Conservation (phyloP, 2,113 vertebrate genomes). For the Salminus brasiliensis region DNA sequence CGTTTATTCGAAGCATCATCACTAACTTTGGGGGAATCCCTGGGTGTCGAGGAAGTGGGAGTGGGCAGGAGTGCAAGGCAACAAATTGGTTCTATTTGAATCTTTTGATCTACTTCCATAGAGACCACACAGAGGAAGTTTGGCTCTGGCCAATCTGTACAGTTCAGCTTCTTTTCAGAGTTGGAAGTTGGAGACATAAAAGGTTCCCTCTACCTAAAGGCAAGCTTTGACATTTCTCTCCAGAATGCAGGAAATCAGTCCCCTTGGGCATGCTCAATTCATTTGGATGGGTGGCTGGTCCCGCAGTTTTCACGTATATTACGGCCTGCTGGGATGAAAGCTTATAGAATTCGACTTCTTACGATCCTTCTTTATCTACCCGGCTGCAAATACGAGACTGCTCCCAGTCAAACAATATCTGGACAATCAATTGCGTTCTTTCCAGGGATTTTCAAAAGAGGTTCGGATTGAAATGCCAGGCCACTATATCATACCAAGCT, state of each 20-base stretch:
- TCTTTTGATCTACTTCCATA: not conserved
- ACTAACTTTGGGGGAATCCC: not conserved
- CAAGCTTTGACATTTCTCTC: conserved; percentile 53
- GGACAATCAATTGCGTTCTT: conserved; percentile 21
- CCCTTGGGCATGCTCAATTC: conserved; percentile 24
- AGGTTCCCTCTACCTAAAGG: conserved; percentile 54
- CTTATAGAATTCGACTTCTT: conserved; percentile 34
- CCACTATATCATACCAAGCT: conserved; percentile 14
- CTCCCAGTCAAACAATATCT: conserved; percentile 16
- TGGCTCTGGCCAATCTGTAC: not conserved
- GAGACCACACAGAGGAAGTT: not conserved
- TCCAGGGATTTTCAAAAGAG: conserved; percentile 25
- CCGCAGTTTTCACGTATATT: conserved; percentile 25
- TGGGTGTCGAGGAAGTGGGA: not conserved
- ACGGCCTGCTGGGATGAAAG: conserved; percentile 43
- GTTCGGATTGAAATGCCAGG: conserved; percentile 14
- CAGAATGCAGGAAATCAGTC: conserved; percentile 31
- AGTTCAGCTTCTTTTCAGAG: conserved; percentile 1
- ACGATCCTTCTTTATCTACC: conserved; percentile 41
- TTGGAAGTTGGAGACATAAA: conserved; percentile 42
- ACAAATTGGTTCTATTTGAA: not conserved
- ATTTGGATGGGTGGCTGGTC: not conserved
- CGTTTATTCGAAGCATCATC: not conserved
- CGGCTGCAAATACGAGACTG: not conserved
- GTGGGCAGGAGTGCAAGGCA: not conserved